phyloP scores from a whole-genome alignment of 2,888 invertebrate genomes.

The Hypomecis punctinalis region DNA sequence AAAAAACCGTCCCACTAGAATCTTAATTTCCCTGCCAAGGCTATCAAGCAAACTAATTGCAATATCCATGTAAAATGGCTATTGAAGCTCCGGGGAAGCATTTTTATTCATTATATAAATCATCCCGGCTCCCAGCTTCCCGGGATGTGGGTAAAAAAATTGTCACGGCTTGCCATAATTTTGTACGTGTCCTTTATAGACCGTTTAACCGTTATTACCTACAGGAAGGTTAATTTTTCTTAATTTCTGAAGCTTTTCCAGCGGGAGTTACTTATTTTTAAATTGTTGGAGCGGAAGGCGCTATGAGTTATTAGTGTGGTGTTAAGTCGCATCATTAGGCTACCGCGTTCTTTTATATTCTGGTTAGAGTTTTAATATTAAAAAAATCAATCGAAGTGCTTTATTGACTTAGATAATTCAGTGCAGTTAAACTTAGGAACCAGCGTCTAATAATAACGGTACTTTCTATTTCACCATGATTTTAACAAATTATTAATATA shows the following conservation, averaged over 20 bases:
- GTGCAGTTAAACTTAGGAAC: too few relatives aligned
- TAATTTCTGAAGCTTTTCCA: constrained; percentile 73
- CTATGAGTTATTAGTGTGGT: constrained; percentile 1
- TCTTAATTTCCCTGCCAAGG: constrained; percentile 59
- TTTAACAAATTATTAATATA: too few relatives aligned
- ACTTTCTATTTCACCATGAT: too few relatives aligned
- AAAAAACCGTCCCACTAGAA: constrained; percentile 44
- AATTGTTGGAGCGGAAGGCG: constrained; percentile 29
- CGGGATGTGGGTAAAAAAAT: constrained; percentile 77
- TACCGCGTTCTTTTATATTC: too few relatives aligned
- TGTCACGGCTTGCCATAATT: constrained; percentile 82
- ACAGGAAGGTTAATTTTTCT: constrained; percentile 78
- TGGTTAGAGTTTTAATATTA: too few relatives aligned
- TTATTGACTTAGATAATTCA: too few relatives aligned
- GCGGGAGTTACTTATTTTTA: constrained; percentile 51
- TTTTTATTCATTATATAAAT: constrained; percentile 85
- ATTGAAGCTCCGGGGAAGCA: constrained; percentile 61
- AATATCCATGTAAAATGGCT: constrained; percentile 71
- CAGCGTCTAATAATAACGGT: too few relatives aligned
- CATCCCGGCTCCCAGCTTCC: constrained; percentile 66
- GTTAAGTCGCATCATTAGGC: background rate
- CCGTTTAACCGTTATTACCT: constrained; percentile 72
- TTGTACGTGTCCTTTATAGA: constrained; percentile 75
- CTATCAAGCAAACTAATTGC: constrained; percentile 76
- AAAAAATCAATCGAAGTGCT: too few relatives aligned